Percentiles rank a stretch among this genome's conserved stretches.
Conservation (phyloP, 1,140 invertebrate species). For the Pogonus chalceus region DNA sequence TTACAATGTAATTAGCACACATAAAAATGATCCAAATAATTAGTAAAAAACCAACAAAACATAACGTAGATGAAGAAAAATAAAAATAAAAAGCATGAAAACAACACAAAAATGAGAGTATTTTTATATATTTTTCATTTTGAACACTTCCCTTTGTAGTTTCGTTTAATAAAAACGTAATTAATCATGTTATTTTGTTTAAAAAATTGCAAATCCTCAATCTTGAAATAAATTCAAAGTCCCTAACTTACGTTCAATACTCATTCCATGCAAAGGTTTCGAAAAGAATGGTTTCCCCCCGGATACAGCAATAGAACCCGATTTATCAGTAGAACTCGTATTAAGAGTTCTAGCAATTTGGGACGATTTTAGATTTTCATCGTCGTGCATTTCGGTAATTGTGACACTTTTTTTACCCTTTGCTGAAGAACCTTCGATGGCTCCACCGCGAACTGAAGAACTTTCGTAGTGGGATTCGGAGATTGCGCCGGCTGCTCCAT, state of each 20-base stretch:
- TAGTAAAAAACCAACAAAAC: not conserved
- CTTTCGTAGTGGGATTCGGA: not conserved
- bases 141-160: too few species aligned
- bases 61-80: not conserved
- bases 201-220: too few species aligned
- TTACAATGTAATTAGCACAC: not conserved
- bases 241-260: conserved; percentile 75
- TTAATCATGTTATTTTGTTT: too few species aligned
- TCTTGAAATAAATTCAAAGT: too few species aligned
- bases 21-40: not conserved
- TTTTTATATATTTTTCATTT: too few species aligned
- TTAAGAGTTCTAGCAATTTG: not conserved
- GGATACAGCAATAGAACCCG: not conserved
- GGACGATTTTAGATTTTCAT: not conserved
- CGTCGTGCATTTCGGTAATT: not conserved
- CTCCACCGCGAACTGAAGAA: not conserved
- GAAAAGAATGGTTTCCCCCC: conserved; percentile 53
- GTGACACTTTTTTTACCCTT: not conserved
- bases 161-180: too few species aligned
- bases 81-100: not conserved
- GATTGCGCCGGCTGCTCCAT: not conserved
- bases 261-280: conserved; percentile 62
- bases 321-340: conserved; percentile 1
- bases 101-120: too few species aligned
- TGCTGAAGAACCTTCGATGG: not conserved